phyloP scores from a whole-genome alignment of 2,888 invertebrate genomes.

The Aproaerema taeniolella region DNA sequence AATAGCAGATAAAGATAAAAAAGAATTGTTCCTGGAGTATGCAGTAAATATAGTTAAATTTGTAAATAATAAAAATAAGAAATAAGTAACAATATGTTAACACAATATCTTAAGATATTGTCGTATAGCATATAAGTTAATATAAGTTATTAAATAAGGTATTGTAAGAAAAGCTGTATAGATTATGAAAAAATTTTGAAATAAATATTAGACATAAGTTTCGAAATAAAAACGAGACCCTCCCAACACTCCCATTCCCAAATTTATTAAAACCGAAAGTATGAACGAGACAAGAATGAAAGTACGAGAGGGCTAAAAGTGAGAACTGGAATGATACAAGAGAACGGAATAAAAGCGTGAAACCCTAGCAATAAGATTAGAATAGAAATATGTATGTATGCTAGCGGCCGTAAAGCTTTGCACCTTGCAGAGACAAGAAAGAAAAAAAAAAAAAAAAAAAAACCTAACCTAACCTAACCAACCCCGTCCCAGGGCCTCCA shows the following conservation, averaged over 20 bases:
- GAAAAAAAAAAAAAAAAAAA: background rate
- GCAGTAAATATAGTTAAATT: background rate
- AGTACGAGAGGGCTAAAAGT: background rate
- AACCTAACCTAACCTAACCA: constrained; percentile 22
- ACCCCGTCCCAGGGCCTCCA: no score
- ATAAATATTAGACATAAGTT: no score
- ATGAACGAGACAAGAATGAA: background rate
- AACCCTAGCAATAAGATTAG: no score
- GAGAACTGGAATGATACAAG: background rate
- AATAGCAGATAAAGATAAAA: background rate
- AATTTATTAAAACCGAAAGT: background rate
- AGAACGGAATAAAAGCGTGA: no score
- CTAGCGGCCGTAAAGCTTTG: background rate
- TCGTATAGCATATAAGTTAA: background rate
- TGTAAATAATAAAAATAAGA: background rate
- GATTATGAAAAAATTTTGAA: background rate
- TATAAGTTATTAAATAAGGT: background rate
- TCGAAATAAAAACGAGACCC: no score
- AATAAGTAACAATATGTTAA: background rate
- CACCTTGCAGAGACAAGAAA: background rate
- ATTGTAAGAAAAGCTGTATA: background rate
- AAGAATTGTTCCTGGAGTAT: background rate
- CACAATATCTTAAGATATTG: background rate
- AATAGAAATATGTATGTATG: background rate
- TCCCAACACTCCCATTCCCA: background rate